Conservation (phyloP, 2,888 invertebrate species). For the Autographa pulchrina region DNA sequence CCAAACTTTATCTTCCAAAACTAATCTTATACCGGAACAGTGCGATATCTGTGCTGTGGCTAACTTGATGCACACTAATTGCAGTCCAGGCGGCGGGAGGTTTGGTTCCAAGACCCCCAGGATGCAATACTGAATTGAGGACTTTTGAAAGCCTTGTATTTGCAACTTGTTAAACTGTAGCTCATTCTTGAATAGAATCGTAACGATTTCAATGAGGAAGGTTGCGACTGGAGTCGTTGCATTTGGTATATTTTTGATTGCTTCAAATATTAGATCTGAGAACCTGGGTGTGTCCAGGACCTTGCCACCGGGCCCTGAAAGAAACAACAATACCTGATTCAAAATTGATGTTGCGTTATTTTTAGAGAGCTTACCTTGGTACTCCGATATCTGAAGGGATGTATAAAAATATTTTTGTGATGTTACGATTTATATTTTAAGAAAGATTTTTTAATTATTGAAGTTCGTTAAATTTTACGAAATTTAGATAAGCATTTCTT, state of each 20-base stretch:
- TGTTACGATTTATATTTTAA: too few species aligned
- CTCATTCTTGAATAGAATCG: conserved; percentile 64
- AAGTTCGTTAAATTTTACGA: too few species aligned
- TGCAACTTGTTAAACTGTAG: conserved; percentile 67
- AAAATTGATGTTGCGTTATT: neutral
- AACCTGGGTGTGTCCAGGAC: conserved; percentile 66
- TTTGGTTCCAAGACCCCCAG: conserved; percentile 39
- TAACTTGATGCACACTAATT: conserved; percentile 57
- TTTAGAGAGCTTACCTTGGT: too few species aligned
- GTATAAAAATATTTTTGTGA: too few species aligned
- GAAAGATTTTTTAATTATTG: too few species aligned
- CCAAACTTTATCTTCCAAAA: conserved; percentile 60
- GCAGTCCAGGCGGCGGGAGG: conserved; percentile 36
- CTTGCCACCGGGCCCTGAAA: conserved; percentile 63
- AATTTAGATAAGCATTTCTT: too few species aligned
- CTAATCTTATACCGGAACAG: conserved; percentile 60
- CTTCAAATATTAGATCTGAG: conserved; percentile 63
- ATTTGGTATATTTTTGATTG: conserved; percentile 54
- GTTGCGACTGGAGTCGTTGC: conserved; percentile 58
- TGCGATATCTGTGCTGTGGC: conserved; percentile 58
- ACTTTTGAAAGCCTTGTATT: conserved; percentile 51
- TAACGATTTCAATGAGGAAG: conserved; percentile 62
- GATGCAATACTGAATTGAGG: conserved; percentile 43
- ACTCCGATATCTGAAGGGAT: too few species aligned
- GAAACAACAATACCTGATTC: neutral